These are phyloP conservation scores for Kradibia gibbosae DNA, from an alignment of 1,140 invertebrate species.

Conservation along the genomic window DNA sequence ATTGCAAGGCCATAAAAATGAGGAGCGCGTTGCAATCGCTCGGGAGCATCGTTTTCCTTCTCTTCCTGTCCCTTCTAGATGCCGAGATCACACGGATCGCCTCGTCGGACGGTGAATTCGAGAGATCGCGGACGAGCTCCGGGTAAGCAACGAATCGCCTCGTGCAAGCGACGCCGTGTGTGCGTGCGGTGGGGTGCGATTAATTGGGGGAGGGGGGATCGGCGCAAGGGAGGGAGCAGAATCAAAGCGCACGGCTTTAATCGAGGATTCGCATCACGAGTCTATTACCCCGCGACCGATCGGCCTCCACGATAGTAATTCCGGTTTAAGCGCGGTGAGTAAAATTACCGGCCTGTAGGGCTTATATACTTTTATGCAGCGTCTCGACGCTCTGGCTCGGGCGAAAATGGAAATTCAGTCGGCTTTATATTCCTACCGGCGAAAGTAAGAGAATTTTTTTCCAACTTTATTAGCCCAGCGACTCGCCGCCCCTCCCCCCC, in stretches of 20 bases:
- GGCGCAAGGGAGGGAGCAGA: conserved; percentile 35
- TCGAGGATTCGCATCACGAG: conserved; percentile 56
- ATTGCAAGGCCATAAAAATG: conserved; percentile 12
- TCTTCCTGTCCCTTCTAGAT: neutral
- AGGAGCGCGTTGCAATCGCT: neutral
- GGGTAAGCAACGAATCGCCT: conserved; percentile 36
- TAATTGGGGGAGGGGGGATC: too few species aligned
- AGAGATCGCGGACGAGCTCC: conserved; percentile 4
- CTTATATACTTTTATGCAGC: conserved; percentile 40
- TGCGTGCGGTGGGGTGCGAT: too few species aligned
- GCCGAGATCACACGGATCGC: conserved; percentile 3
- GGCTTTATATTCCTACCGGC: neutral
- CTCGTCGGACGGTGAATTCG: conserved; percentile 20
- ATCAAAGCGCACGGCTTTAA: conserved; percentile 50
- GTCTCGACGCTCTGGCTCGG: neutral
- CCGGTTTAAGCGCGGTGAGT: conserved; percentile 29
- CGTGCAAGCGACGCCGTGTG: conserved; percentile 41
- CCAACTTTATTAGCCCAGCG: conserved; percentile 28
- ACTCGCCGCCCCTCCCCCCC: neutral
- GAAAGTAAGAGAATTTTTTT: conserved; percentile 37
- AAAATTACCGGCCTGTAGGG: conserved; percentile 42
- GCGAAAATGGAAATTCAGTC: conserved; percentile 47
- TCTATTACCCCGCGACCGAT: conserved; percentile 49
- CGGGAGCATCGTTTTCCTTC: neutral
- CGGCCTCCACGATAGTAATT: conserved; percentile 49